Evolutionary conservation across 1,140 invertebrate species (phyloP).

Genomic region (Drosophila nigrodunni): DNA sequence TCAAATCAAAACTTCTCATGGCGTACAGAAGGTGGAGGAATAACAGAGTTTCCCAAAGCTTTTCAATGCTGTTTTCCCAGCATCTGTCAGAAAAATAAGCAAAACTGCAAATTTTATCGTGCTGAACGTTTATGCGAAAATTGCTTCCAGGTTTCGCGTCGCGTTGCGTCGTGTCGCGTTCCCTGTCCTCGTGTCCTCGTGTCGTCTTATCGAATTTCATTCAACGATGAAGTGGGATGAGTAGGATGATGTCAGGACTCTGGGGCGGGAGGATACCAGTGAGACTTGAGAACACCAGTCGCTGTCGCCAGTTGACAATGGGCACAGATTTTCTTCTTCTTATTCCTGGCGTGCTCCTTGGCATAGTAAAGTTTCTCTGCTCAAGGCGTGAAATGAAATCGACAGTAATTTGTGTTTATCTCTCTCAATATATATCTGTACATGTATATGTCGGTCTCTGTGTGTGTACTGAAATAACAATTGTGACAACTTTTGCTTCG

Average conservation of each 20-base stretch:
- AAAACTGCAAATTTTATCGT: conserved; percentile 82
- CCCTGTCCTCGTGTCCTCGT: conserved; percentile 49
- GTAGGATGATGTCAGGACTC: conserved; percentile 44
- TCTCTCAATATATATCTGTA: conserved; percentile 33
- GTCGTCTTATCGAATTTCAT: conserved; percentile 79
- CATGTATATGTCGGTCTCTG: conserved; percentile 21
- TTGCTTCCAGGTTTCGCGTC: conserved; percentile 75
- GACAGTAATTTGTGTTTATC: conserved; percentile 81
- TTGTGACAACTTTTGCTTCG: conserved; percentile 68
- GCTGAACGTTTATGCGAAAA: conserved; percentile 81
- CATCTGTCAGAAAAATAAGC: conserved; percentile 81
- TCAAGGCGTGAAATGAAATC: conserved; percentile 83
- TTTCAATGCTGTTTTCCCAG: conserved; percentile 45
- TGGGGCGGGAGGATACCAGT: conserved; percentile 4
- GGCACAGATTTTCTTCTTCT: conserved; percentile 25
- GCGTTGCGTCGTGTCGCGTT: conserved; percentile 40
- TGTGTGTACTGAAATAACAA: conserved; percentile 63
- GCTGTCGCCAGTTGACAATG: conserved; percentile 37
- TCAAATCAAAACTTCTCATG: conserved; percentile 50
- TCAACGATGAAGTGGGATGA: conserved; percentile 7
- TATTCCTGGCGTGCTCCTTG: conserved; percentile 38
- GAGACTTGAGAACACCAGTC: conserved; percentile 23
- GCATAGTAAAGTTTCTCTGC: conserved; percentile 74
- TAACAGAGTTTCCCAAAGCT: conserved; percentile 64
- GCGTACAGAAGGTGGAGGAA: conserved; percentile 39